Conservation (phyloP, 2,113 vertebrate species). For the Petaurus breviceps region DNA sequence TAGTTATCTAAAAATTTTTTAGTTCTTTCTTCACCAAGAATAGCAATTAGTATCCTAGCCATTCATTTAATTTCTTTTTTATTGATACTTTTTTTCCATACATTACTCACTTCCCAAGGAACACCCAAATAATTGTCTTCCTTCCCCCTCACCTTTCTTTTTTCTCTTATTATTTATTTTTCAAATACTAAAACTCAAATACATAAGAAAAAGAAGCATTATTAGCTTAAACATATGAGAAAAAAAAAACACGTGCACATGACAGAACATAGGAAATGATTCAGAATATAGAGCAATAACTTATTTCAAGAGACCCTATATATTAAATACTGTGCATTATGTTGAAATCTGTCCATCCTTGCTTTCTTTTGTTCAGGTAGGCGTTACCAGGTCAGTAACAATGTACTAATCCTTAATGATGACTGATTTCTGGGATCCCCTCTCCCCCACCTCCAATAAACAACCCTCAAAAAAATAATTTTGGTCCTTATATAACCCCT, state of each 20-base stretch:
- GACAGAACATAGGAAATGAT: no score
- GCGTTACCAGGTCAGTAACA: background rate
- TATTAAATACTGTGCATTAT: no score
- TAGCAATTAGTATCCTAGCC: conserved; percentile 17
- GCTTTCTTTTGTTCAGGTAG: background rate
- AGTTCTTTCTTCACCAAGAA: conserved; percentile 1
- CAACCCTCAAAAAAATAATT: background rate
- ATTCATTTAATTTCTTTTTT: conserved; percentile 29
- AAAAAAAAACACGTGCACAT: no score
- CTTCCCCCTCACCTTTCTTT: background rate
- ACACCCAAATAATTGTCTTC: background rate
- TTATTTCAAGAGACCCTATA: no score
- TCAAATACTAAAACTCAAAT: no score
- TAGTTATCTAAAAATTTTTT: background rate
- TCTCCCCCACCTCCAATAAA: background rate
- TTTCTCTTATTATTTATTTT: no score
- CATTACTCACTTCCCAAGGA: background rate
- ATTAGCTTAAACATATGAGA: no score
- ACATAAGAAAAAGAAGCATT: no score
- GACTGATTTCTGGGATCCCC: background rate
- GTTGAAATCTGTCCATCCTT: no score
- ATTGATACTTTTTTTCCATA: background rate
- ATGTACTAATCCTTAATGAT: background rate
- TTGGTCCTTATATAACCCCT: background rate
- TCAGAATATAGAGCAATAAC: no score